Percentiles rank a stretch among this genome's conserved stretches.
These are phyloP conservation scores for Platichthys flesus DNA, from an alignment of 2,113 vertebrate species.

Conservation along the genomic window DNA sequence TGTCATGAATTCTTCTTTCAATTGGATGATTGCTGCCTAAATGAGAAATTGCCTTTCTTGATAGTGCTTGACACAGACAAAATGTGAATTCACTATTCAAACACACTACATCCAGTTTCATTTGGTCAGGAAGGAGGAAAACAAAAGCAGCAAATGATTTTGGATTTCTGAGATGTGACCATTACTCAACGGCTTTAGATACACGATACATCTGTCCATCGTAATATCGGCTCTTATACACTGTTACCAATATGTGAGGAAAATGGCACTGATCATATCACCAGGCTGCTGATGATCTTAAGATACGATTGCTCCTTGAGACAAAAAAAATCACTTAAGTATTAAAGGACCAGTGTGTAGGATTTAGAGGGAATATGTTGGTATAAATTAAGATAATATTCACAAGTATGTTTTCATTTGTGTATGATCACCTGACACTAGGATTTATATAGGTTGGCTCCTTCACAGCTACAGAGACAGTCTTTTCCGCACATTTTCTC, in stretches of 20 bases:
- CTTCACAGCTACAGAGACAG: no score
- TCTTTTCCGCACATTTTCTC: no score
- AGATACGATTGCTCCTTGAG: neutral
- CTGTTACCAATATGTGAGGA: conserved; percentile 25
- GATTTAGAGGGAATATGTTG: neutral
- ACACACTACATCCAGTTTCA: conserved; percentile 15
- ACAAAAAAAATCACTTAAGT: neutral
- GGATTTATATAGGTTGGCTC: no score
- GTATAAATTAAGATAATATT: neutral
- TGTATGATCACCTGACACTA: neutral
- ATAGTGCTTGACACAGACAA: conserved; percentile 36
- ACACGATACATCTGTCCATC: conserved; percentile 23
- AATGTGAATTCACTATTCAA: conserved; percentile 59
- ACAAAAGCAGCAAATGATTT: conserved; percentile 14
- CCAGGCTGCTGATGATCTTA: conserved; percentile 20
- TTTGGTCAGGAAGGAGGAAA: neutral
- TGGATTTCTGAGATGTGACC: conserved; percentile 11
- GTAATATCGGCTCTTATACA: conserved; percentile 25
- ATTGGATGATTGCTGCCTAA: neutral
- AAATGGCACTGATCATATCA: neutral
- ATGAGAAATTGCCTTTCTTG: conserved; percentile 37
- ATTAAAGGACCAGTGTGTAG: conserved; percentile 2
- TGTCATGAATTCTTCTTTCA: conserved; percentile 13
- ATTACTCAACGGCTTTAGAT: conserved; percentile 27
- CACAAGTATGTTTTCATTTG: neutral